These are phyloP conservation scores for Pelusios castaneus DNA, from an alignment of 2,113 vertebrate genomes.

Conservation along the genomic window DNA sequence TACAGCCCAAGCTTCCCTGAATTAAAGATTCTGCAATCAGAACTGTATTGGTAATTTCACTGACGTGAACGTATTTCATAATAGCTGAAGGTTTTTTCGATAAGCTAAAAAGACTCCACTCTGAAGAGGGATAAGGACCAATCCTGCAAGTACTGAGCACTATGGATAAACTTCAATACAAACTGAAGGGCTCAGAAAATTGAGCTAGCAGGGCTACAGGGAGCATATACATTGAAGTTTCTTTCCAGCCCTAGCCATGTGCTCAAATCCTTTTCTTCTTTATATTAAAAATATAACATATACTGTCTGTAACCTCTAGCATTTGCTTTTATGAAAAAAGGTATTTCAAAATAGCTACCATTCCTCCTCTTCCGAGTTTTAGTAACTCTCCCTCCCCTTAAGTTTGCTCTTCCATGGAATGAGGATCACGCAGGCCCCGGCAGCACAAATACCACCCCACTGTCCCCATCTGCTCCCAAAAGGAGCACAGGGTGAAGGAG, in stretches of 20 bases:
- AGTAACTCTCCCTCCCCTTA: background rate
- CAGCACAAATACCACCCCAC: background rate
- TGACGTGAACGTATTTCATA: background rate
- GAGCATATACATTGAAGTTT: background rate
- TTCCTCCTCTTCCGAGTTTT: background rate
- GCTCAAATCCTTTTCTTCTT: background rate
- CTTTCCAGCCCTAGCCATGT: background rate
- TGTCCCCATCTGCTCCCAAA: background rate
- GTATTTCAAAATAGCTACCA: background rate
- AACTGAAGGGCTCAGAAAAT: background rate
- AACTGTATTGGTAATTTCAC: background rate
- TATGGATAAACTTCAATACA: background rate
- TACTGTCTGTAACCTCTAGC: background rate
- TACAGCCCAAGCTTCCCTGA: background rate
- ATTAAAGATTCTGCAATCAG: background rate
- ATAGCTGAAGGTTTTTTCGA: background rate
- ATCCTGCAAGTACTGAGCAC: background rate
- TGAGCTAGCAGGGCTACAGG: background rate
- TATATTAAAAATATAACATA: background rate
- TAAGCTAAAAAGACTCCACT: background rate
- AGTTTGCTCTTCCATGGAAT: background rate
- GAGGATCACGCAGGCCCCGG: background rate
- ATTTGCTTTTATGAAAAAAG: background rate
- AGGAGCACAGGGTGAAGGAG: background rate
- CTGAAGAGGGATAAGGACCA: too few relatives aligned